Percentiles rank a stretch among this genome's conserved stretches.
phyloP scores from a whole-genome alignment of 2,797 vertebrate genomes.

The Monodelphis domestica region DNA sequence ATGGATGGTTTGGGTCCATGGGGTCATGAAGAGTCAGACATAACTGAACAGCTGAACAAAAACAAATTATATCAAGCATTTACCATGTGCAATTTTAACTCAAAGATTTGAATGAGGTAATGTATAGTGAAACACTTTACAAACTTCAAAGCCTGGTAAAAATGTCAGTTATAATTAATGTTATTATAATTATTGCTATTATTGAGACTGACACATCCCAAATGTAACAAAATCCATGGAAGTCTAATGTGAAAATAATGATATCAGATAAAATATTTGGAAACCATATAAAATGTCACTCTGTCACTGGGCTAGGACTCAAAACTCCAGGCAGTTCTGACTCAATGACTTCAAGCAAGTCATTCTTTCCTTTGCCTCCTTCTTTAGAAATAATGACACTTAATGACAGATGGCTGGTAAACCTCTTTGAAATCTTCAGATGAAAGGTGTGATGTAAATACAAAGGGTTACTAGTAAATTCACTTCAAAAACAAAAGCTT shows the following conservation, averaged over 20 bases:
- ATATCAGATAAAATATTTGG: slow-evolving; percentile 16
- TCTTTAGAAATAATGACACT: slow-evolving; percentile 30
- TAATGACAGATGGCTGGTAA: slow-evolving; percentile 16
- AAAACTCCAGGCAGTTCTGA: slow-evolving; percentile 11
- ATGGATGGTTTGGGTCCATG: too few species aligned
- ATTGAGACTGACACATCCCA: background rate
- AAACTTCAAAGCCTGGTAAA: background rate
- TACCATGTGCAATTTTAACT: background rate
- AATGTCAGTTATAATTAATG: background rate
- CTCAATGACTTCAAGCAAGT: slow-evolving; percentile 26
- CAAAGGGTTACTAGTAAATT: slow-evolving; percentile 27
- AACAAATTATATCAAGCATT: background rate
- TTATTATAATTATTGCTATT: background rate
- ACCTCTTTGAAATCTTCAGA: slow-evolving; percentile 21
- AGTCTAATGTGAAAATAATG: background rate
- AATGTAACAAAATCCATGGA: background rate
- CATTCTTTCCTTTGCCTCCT: slow-evolving; percentile 23
- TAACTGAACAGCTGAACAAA: too few species aligned
- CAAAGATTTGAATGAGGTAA: background rate
- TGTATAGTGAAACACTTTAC: background rate
- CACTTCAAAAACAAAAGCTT: slow-evolving; percentile 7
- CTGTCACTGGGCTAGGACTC: background rate
- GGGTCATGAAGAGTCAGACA: too few species aligned
- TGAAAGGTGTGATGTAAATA: slow-evolving; percentile 40
- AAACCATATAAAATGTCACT: slow-evolving; percentile 1